These are phyloP conservation scores for Barypeithes pellucidus DNA, from an alignment of 2,888 invertebrate species.

Conservation along the genomic window DNA sequence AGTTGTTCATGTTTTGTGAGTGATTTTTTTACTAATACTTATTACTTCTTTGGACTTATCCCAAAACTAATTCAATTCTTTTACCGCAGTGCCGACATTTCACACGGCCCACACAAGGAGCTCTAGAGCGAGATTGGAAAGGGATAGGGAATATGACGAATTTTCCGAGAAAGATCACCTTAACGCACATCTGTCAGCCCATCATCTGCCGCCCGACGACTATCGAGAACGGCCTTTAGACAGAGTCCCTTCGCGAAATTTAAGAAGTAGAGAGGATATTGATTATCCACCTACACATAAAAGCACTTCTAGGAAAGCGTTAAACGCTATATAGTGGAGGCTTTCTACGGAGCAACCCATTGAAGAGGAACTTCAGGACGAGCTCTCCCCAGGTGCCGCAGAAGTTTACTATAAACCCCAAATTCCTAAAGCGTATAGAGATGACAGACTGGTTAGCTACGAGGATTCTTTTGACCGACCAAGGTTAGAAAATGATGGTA, in stretches of 20 bases:
- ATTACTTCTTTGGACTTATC: not conserved
- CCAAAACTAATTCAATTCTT: not conserved
- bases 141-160: slow-evolving; percentile 74
- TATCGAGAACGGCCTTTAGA: slow-evolving; percentile 66
- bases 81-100: slow-evolving; percentile 68
- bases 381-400: slow-evolving; percentile 65
- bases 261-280: slow-evolving; percentile 67
- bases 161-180: slow-evolving; percentile 66
- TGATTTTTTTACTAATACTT: slow-evolving; percentile 6
- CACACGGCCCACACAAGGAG: slow-evolving; percentile 70
- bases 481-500: slow-evolving; percentile 55
- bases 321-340: slow-evolving; percentile 83
- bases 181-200: slow-evolving; percentile 62
- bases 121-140: slow-evolving; percentile 72
- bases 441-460: slow-evolving; percentile 56
- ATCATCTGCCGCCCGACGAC: slow-evolving; percentile 66
- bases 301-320: slow-evolving; percentile 79
- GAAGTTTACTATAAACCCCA: slow-evolving; percentile 68
- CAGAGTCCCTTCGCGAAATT: slow-evolving; percentile 65
- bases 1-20: not conserved
- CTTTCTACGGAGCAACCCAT: slow-evolving; percentile 71
- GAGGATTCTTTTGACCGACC: slow-evolving; percentile 57
- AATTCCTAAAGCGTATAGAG: slow-evolving; percentile 68
- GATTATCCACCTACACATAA: slow-evolving; percentile 70
- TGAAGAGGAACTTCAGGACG: slow-evolving; percentile 70